Base-by-base conservation (phyloP, 2,797 vertebrate species). In the Iguana delicatissima region DNA sequence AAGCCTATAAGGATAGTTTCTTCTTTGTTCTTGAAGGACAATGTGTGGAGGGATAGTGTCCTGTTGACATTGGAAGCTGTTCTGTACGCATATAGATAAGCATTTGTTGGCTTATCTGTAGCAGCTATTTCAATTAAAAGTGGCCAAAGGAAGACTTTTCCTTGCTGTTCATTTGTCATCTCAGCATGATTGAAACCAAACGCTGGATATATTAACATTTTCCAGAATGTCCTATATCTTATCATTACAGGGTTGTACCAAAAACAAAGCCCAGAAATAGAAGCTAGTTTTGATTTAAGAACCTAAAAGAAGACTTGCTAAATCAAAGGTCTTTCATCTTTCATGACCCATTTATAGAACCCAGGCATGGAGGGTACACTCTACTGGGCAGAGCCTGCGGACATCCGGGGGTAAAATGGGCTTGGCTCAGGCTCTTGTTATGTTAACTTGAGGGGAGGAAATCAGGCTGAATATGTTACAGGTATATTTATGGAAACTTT, bases 41-140 rank as follows among this genome's bases (percentile, higher is more conserved):
- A 64, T 80, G 32, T 52, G 46, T 35, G 9, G 4, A 87, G 35
- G 59, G 9, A 55, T 35, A 50, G n/a, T 86, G 55, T 59, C 84
- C 35, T 86, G 52, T 86, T 76, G n/a, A 74, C 74, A 74, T 38
- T 69, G 84, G 84, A 72, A 55, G 46, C 20, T 88, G 16, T 84
- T 67, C 82, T 89, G 10, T 89, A 67, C 52, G 5, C 67, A 69
- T 69, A 69, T 69, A 69, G 67, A 69, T 69, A 69, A 69, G 32
- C 29, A 79, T 52, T 52, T 77, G 72, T 77, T 79, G 79, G n/a
- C 57, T 50, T 50, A 9, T 42, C 59, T 79, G 29, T 50, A 74
- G n/a, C 69, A 74, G 29, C 29, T 89, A 55, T 79, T 35, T 38
- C 73, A 67, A n/a, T 77, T 50, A 38, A 77, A n/a, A 89, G 74